Evolutionary conservation across 92 coral and sea anemone species (phyloP), one percentile per base, ranked within the genome.

Genomic region (Nematostella vectensis): DNA sequence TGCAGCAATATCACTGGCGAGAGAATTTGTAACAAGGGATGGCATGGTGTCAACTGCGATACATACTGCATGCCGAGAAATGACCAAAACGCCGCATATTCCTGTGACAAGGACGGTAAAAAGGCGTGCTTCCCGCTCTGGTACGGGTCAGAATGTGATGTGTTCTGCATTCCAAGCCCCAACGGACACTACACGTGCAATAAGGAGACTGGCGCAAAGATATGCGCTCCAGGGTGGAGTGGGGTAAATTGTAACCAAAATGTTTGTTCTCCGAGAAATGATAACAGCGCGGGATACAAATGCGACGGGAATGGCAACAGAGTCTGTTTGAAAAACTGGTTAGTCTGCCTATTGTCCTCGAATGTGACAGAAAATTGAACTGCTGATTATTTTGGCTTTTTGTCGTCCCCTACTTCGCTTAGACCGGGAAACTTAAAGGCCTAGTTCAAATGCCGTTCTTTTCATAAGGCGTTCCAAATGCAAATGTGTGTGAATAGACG

Each of bases 1-100:
- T 45, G 51, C 51, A 17, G 18, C 51, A 45, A 45, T 11, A 22
- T 17, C 51, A 45, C 51, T 8, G 51, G 51, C 51, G 51, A 45
- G 9, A 45, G 23, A 17, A 19, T 10, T 10, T 45, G 51, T 17
- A 17, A 45, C 51, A 45, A 11, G 18, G 18, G 51, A 45, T 45
- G 51, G 51, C 51, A 45, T 45, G 51, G 51, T 9, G 23, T 10
- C 4, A 45, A 45, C 18, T 45, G 51, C 51, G 23, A 45, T 17
- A 19, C 4, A 4, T 45, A 45, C 21, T 45, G 51, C 21, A 6
- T 11, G 4, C 51, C 51, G 18, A 11, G 18, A 17, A 45, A 45
- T 17, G 51, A 45, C 51, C 51, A 45, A 45, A 45, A 45, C 23
- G 51, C 23, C 23, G 51, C 18, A 17, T 45, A 45, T 19, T 10